These are phyloP conservation scores for Megamerina dolium DNA, from an alignment of 2,888 invertebrate species.

Conservation along the genomic window DNA sequence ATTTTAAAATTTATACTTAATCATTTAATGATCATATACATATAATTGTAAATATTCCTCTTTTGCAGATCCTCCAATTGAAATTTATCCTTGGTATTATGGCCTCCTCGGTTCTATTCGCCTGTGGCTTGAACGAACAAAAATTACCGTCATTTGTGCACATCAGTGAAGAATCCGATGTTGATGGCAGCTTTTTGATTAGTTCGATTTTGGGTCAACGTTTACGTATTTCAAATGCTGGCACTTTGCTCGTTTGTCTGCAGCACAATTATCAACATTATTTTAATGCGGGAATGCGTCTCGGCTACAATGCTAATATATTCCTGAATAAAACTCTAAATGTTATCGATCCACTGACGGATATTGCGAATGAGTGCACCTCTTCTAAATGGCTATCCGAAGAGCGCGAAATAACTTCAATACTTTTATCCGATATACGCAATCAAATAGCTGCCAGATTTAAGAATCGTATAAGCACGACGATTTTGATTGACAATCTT, in stretches of 20 bases:
- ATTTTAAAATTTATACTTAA: too few relatives aligned
- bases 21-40: too few relatives aligned
- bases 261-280: slow-evolving; percentile 70
- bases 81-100: slow-evolving; percentile 37
- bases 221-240: slow-evolving; percentile 54
- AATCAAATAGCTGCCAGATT: slow-evolving; percentile 31
- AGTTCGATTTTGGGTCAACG: slow-evolving; percentile 62
- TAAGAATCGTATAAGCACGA: slow-evolving; percentile 46
- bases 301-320: slow-evolving; percentile 63
- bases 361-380: slow-evolving; percentile 48
- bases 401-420: slow-evolving; percentile 41
- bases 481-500: slow-evolving; percentile 65
- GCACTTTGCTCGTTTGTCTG: slow-evolving; percentile 59
- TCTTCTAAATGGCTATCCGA: slow-evolving; percentile 40
- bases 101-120: slow-evolving; percentile 59
- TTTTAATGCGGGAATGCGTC: slow-evolving; percentile 65
- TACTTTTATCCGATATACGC: slow-evolving; percentile 31
- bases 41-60: too few relatives aligned
- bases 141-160: slow-evolving; percentile 55
- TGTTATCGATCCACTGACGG: slow-evolving; percentile 54
- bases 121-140: slow-evolving; percentile 60
- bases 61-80: too few relatives aligned
- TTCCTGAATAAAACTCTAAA: slow-evolving; percentile 51
- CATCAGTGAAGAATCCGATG: slow-evolving; percentile 63
- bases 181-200: slow-evolving; percentile 67